A percentile compares a stretch with the other conserved stretches of the same genome.
These are phyloP conservation scores for Schizopygopsis malacanthus DNA, from an alignment of 2,797 vertebrate genomes.

Conservation along the genomic window DNA sequence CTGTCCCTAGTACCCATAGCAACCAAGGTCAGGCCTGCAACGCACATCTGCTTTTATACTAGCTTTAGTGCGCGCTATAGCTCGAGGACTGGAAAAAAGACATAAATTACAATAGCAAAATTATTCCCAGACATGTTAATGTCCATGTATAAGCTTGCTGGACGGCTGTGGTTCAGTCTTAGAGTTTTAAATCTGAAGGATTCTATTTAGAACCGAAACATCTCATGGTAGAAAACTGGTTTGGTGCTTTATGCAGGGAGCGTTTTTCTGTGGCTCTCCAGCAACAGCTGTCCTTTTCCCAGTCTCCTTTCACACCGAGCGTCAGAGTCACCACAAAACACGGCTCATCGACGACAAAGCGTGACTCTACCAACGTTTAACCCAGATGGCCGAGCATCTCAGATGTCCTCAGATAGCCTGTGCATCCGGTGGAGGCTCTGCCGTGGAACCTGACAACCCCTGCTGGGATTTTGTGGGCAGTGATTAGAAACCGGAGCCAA, in stretches of 20 bases:
- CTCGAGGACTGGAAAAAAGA: constrained; percentile 36
- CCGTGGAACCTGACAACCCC: constrained; percentile 56
- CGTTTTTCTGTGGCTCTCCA: neutral
- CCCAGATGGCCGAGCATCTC: constrained; percentile 56
- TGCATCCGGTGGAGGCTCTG: constrained; percentile 43
- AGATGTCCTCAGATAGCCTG: constrained; percentile 59
- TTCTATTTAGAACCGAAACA: neutral
- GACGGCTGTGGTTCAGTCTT: neutral
- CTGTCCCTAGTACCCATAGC: constrained; percentile 68
- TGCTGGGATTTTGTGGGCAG: constrained; percentile 50
- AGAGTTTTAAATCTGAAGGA: neutral
- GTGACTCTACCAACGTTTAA: constrained; percentile 33
- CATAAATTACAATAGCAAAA: constrained; percentile 36
- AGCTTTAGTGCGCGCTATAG: constrained; percentile 47
- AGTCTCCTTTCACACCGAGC: constrained; percentile 22
- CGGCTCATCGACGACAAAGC: constrained; percentile 25
- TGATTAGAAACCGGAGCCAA: constrained; percentile 42
- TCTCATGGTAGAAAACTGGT: neutral
- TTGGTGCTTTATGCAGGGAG: neutral
- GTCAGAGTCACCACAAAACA: constrained; percentile 30
- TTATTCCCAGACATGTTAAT: neutral
- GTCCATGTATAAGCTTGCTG: neutral
- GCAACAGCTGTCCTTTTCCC: constrained; percentile 17
- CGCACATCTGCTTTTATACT: constrained; percentile 63
- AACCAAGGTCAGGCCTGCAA: constrained; percentile 74